Base-by-base conservation (phyloP, 1,140 invertebrate species). In the Apocrypta bakeri region DNA sequence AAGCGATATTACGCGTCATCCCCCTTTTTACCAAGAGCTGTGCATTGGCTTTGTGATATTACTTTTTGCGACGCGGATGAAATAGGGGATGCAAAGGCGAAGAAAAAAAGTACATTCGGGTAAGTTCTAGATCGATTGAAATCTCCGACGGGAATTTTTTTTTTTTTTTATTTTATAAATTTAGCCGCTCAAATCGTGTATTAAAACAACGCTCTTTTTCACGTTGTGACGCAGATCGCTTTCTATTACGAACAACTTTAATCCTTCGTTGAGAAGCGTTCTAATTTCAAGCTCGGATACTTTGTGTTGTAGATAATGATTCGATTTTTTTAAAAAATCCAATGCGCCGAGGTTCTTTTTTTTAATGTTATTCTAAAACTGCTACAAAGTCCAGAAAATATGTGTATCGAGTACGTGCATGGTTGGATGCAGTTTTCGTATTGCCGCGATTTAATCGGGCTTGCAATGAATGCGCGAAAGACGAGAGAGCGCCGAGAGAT, bases 371-470 rank as follows among this genome's bases (percentile, higher is more conserved):
- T 12, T 61, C 61, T n/a, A n/a, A 8, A 63, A 4, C 1, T 66
- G 12, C 1, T n/a, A 8, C 21, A 56, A 2, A 4, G 3, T 14
- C 48, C 17, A 4, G 48, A 21, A 21, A 7, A 21, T n/a, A 17
- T 21, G 21, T 6, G 24, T 24, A 56, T 56, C 48, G 48, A 21
- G 48, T 2, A 2, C 33, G n/a, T 64, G 27, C 27, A 66, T 37
- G 69, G 25, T 72, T 37, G 27, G 21, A 72, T 37, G 69, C 64
- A 37, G 69, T 73, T 48, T 48, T 48, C 33, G 42, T 25, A 61
- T 12, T 64, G 68, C 14, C 2, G 61, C 64, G 75, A 77, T 77
- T 77, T 77, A 77, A 77, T 77, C 75, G 61, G 31, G 75, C 56
- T 77, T 56, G 17, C 48, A 21, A 37, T 33, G 7, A 31, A 77